Base-by-base conservation (phyloP, 2,797 vertebrate genomes). In the Centroberyx gerrardi region DNA sequence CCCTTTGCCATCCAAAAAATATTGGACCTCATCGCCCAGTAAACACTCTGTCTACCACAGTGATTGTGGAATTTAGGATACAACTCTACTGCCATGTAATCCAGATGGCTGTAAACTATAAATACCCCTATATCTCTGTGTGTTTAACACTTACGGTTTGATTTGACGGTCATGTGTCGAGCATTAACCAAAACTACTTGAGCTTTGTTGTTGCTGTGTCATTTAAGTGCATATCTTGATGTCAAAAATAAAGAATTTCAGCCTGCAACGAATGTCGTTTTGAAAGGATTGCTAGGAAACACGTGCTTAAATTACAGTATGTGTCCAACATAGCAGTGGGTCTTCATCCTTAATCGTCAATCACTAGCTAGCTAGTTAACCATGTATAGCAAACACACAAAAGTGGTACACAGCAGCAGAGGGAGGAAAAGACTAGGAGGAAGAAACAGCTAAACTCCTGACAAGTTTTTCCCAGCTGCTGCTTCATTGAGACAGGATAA, bases 51-150 rank as follows among this genome's bases (percentile, higher is more conserved):
- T 44, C 1, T 48, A 63, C 73, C 76, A 64, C 53, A 69, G 76
- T 84, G 85, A 87, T 80, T 91, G 76, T 82, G 82, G 80, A 80
- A 91, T 87, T 83, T 82, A 81, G 86, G 31, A 83, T 87, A 86
- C 72, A 44, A 73, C 78, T 80, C 84, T 78, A 81, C 59, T 82
- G 67, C 49, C 64, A 46, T 82, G 55, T 80, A 91, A 88, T 87
- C 82, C 69, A 80, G 68, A 59, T 71, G 68, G 72, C 78, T 85
- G 78, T 75, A 82, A 29, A 72, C 76, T 88, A 88, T 87, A 92
- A 87, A 92, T 87, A 90, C 66, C 62, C 53, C 27, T 51, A 74
- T 84, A 89, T 88, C 78, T 13, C 10, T 12, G 12, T 42, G 12
- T 13, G 2, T 40, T 81, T 78, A 63, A 87, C 72, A 78, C 76